Evolutionary conservation across 2,888 invertebrate genomes (phyloP), one percentile per base, ranked within the genome.

Genomic region (Xanthorhoe designata): DNA sequence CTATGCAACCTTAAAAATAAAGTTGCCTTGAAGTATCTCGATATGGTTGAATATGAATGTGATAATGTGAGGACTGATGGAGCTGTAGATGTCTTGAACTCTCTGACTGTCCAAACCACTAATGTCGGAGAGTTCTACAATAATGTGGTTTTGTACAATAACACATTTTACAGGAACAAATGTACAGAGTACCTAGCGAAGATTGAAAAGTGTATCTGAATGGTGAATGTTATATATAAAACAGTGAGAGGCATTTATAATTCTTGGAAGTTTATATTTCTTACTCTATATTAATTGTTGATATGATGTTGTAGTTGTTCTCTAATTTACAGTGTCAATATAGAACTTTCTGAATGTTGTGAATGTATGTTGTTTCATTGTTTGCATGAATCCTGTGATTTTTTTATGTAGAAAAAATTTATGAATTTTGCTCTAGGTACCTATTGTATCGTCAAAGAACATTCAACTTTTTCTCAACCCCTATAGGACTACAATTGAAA

Each of bases 141-240:
- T 67, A 86, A 82, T 76, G 83, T 92, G 76, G 87, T 92, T 4
- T 85, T 88, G 69, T 92, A 90, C 66, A 93, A 93, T 70, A 93
- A 92, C 67, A 91, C 91, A 57, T 88, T 90, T 73, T 94, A 89
- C 73, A 87, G 90, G 79, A 89, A 92, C 77, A 87, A 94, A 89
- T 86, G 94, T 94, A 71, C 96, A 95, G 87, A 97, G 95, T 92
- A 95, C 95, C 76, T 92, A 58, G 75, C 79, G 45, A 83, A 80
- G 59, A 89, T 92, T 72, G 86, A 89, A 72, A 86, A 86, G 74
- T 79, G 78, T 67, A 78, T 90, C 63, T 89, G 82, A 87, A 72
- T 32, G 61, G 69, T 68, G 70, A 64, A 54, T 19, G 19, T 2
- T 18, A 60, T 60, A 51, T 60, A 32, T 64, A 69, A 64, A 49